Evolutionary conservation across 2,113 vertebrate genomes (phyloP).

Genomic region (Silurus meridionalis): DNA sequence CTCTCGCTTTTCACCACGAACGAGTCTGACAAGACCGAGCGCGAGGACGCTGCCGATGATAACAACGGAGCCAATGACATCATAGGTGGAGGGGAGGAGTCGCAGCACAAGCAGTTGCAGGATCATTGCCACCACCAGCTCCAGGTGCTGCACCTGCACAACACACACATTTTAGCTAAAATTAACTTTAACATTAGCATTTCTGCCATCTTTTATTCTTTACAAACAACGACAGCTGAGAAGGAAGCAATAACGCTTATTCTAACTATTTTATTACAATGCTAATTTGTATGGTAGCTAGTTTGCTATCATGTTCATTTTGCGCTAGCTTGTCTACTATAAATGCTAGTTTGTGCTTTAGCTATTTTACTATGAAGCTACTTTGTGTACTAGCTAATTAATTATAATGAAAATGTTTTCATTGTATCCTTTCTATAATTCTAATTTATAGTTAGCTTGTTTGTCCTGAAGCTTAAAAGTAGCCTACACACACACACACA

Average conservation of each 20-base stretch:
- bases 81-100: constrained; percentile 87
- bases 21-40: constrained; percentile 88
- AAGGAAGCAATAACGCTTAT: neutral
- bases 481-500: too few species aligned
- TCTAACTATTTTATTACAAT: neutral
- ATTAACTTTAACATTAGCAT: neutral
- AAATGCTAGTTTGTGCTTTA: neutral
- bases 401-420: too few species aligned
- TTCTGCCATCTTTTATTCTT: neutral
- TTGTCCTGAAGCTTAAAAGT: neutral
- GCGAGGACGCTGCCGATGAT: constrained; percentile 91
- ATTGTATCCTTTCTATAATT: neutral
- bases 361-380: neutral
- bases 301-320: neutral
- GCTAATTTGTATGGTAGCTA: neutral
- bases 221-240: neutral
- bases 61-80: constrained; percentile 84
- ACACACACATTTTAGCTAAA: neutral
- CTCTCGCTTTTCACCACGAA: constrained; percentile 75
- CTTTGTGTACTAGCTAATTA: neutral
- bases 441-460: neutral
- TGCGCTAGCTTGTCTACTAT: neutral
- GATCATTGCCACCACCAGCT: constrained; percentile 93
- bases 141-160: constrained; percentile 84
- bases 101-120: constrained; percentile 89